Conservation (phyloP, 2,797 vertebrate species). For the Pipistrellus pygmaeus region DNA sequence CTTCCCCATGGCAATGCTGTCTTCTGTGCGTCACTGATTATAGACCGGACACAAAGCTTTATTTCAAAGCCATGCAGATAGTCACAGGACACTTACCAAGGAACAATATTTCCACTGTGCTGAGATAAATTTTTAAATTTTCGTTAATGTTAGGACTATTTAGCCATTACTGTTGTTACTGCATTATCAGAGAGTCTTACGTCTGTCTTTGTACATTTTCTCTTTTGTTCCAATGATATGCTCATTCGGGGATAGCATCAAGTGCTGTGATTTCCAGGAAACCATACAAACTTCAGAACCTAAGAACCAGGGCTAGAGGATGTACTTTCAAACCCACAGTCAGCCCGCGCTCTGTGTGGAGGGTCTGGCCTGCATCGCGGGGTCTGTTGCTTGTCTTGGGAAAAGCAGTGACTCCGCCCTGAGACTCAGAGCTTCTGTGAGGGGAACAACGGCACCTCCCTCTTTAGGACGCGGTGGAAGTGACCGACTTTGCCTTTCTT, state of each 20-base stretch:
- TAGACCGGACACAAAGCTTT: not conserved
- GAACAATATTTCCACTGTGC: not conserved
- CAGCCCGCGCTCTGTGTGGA: not conserved
- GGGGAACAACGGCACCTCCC: fast-evolving
- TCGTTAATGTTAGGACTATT: not conserved
- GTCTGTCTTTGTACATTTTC: not conserved
- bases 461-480: not conserved
- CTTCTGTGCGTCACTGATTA: not conserved
- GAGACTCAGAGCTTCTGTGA: not conserved
- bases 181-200: not conserved
- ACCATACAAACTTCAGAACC: not conserved
- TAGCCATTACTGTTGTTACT: not conserved
- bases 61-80: not conserved
- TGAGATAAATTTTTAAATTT: not conserved
- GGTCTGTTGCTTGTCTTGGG: not conserved
- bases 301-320: not conserved
- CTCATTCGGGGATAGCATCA: not conserved
- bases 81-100: not conserved
- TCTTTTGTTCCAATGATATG: not conserved
- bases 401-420: not conserved
- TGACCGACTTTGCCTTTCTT: not conserved
- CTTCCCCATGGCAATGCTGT: too few species aligned
- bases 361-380: not conserved
- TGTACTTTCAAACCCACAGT: not conserved
- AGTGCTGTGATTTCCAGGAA: constrained; percentile 1